Evolutionary conservation across 92 coral and sea anemone genomes (phyloP), one percentile per base, ranked within the genome.

Genomic region (Epizoanthus rinbou): DNA sequence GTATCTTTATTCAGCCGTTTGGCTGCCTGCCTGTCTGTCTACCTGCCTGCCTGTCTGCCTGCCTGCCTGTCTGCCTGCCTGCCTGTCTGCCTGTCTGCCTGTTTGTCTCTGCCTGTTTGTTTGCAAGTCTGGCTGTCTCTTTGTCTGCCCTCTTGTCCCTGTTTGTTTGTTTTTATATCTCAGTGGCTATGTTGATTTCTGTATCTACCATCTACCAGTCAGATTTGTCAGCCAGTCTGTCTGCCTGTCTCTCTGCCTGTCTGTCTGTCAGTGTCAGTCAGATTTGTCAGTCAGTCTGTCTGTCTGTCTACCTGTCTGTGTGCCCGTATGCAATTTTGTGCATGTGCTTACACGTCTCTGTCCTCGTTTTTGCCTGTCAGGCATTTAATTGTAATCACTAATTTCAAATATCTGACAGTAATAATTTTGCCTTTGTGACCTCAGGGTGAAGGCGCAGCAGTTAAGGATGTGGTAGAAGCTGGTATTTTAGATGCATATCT

Each of bases 371-470:
- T 17, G 9, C 4, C 10, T 64, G 39, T 25, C 25, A 28, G 37
- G 28, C 68, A 23, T 15, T 63, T n/a, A n/a, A n/a, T n/a, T 31
- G 35, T 23, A 6, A 43, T 7, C 9, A 43, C 8, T 43, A 8
- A 10, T 9, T 43, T 43, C 50, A 43, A 43, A 43, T 43, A 43
- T 43, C 50, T 43, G 9, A 43, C 50, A 43, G 50, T 43, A 63
- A 80, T 64, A 24, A 63, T 54, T 53, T 24, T 33, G 33, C 69
- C 3, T 31, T 69, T 21, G 24, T 11, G 10, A 73, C 78, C 47
- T 78, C 78, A 95, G 98, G 90, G 94, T 16, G 94, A 91, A 41
- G 92, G 89, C 11, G 98, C 98, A 6, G 92, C 93, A 16, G 88
- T 93, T 78, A 95, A 86, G 83, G 98, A 95, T 64, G 94, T 92